Evolutionary conservation across 2,888 invertebrate genomes (phyloP).

Genomic region (Elmis aenea): DNA sequence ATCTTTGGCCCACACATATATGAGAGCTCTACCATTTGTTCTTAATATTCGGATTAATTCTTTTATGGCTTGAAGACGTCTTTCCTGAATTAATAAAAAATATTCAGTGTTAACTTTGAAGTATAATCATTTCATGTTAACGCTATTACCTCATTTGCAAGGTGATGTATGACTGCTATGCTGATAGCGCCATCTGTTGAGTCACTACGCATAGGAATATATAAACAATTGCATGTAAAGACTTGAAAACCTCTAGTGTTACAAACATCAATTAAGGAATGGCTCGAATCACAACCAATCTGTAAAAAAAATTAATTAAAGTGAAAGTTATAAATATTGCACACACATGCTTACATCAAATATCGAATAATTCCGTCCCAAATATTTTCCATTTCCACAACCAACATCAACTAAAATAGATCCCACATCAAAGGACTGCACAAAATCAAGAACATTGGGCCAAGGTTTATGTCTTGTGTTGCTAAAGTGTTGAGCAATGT

Average conservation of each 20-base stretch:
- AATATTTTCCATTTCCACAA: constrained; percentile 98
- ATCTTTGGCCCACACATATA: constrained; percentile 97
- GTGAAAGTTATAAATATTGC: constrained; percentile 3
- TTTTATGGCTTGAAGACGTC: constrained; percentile 67
- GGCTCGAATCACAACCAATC: constrained; percentile 79
- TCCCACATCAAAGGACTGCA: constrained; percentile 60
- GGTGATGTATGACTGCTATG: constrained; percentile 95
- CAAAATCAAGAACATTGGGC: constrained; percentile 84
- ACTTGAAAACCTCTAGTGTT: constrained; percentile 58
- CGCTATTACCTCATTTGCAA: constrained; percentile 65
- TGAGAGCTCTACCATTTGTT: constrained; percentile 69
- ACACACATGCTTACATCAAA: constrained; percentile 52
- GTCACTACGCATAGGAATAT: constrained; percentile 62
- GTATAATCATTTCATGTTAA: constrained; percentile 1
- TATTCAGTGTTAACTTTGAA: constrained; percentile 2
- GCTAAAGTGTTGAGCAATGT: constrained; percentile 92
- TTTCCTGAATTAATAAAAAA: constrained; percentile 48
- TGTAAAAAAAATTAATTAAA: constrained; percentile 40
- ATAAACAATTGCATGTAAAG: constrained; percentile 71
- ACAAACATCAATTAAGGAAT: constrained; percentile 63
- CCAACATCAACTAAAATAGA: constrained; percentile 86
- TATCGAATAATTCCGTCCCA: constrained; percentile 57
- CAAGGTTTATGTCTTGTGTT: constrained; percentile 91
- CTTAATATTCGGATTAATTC: constrained; percentile 73
- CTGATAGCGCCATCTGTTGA: constrained; percentile 81